Evolutionary conservation across 1,140 invertebrate genomes (phyloP), one percentile per base, ranked within the genome.

Genomic region (Panonychus citri): DNA sequence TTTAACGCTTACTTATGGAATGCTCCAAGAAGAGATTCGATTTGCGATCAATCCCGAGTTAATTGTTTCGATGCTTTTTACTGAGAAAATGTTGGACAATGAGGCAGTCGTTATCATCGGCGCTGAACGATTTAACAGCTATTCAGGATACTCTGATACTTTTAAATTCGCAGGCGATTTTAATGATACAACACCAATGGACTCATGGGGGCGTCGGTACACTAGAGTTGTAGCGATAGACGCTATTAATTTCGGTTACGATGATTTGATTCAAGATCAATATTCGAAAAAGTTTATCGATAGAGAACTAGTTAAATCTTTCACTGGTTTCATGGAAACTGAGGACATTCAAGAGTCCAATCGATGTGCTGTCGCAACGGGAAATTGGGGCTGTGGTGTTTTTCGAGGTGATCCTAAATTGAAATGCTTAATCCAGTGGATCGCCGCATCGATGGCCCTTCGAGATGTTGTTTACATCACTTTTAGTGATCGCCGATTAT

Each of bases 351-450:
- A 40, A n/a, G 19, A 40, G 7, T 17, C 15, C 13, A 54, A 63
- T 24, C 58, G 62, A 28, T 57, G 63, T 3, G 81, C 81, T 3
- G 77, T 97, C 12, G 89, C 89, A 3, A 93, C 90, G 0, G 93
- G 93, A 30, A 96, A 97, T 71, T 98, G 93, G 93, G 93, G 93
- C 3, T 97, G 93, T 73, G 93, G 93, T 1, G 91, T 83, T 5
- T 97, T 90, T 68, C 76, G 78, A 7, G 91, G 93, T 4, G 80
- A 91, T 66, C 75, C 82, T 2, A 71, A 78, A 39, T 69, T 97
- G 0, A 98, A 98, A 76, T 76, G 69, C 19, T 66, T 97, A 0
- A 70, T 97, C 42, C 93, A 98, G 69, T 66, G 91, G 25, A 84
- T 95, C 76, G 88, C 87, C 21, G 82, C 85, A 50, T 64, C 79